Evolutionary conservation across 2,113 vertebrate genomes (phyloP).

Genomic region (Lagenorhynchus albirostris): DNA sequence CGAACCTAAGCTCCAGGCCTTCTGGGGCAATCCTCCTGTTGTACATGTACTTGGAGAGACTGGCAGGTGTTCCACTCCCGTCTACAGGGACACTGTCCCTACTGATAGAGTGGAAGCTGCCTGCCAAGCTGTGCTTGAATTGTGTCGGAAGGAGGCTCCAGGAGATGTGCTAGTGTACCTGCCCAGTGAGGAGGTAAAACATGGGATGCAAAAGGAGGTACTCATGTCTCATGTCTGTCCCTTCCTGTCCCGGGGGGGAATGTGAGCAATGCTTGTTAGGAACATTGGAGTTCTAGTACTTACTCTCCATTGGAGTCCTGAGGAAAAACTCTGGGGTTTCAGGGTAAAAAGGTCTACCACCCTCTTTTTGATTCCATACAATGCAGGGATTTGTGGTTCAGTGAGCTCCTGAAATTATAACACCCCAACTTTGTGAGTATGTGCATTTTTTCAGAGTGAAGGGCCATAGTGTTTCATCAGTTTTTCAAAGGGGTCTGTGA

Average conservation of each 20-base stretch:
- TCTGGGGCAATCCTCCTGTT: slow-evolving; percentile 80
- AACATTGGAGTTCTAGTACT: background rate
- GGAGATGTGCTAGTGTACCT: slow-evolving; percentile 89
- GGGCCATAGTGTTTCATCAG: background rate
- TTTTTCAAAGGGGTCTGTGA: slow-evolving; percentile 19
- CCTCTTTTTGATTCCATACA: background rate
- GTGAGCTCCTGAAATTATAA: background rate
- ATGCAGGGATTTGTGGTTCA: background rate
- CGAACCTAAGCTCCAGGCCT: slow-evolving; percentile 83
- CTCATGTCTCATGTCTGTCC: too few species aligned
- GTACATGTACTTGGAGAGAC: slow-evolving; percentile 71
- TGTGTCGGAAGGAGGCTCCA: slow-evolving; percentile 82
- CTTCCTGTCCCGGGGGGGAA: background rate
- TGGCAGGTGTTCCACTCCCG: background rate
- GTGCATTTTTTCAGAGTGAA: slow-evolving; percentile 11
- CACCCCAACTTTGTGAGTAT: background rate
- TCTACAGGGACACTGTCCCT: slow-evolving; percentile 79
- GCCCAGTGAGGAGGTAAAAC: slow-evolving; percentile 86
- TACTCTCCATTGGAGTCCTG: background rate
- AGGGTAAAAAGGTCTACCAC: background rate
- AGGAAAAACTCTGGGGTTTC: background rate
- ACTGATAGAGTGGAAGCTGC: slow-evolving; percentile 76
- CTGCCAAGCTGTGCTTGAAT: slow-evolving; percentile 88
- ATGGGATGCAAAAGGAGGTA: background rate
- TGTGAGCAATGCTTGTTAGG: background rate